phyloP scores from a whole-genome alignment of 1,140 invertebrate species.

The Caerostris darwini region DNA sequence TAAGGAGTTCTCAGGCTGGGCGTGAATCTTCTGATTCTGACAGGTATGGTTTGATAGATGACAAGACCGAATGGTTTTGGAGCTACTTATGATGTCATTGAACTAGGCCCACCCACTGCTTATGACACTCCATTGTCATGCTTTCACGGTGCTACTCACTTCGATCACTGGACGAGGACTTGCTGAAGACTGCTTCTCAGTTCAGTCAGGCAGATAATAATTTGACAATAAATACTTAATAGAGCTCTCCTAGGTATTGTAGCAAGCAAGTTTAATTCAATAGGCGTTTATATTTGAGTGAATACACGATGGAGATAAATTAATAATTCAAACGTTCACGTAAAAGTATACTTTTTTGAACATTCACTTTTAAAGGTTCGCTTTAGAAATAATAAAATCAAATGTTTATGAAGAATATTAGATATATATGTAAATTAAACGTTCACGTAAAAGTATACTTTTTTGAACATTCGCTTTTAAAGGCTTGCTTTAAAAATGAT shows the following conservation, averaged over 20 bases:
- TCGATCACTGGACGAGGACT: conserved; percentile 8
- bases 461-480: too few relatives aligned
- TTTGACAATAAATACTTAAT: not conserved
- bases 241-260: not conserved
- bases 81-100: conserved; percentile 52
- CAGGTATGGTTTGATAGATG: conserved; percentile 73
- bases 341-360: too few relatives aligned
- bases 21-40: conserved; percentile 70
- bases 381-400: too few relatives aligned
- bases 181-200: not conserved
- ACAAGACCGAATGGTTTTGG: conserved; percentile 46
- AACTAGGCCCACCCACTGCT: conserved; percentile 67
- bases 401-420: too few relatives aligned
- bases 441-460: too few relatives aligned
- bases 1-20: conserved; percentile 19
- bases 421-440: too few relatives aligned
- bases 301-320: too few relatives aligned
- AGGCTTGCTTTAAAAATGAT: too few relatives aligned
- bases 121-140: conserved; percentile 68
- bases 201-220: not conserved
- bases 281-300: too few relatives aligned
- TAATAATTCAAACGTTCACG: too few relatives aligned
- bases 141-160: conserved; percentile 4
- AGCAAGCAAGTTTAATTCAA: not conserved
- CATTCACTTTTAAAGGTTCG: too few relatives aligned